Base-by-base conservation (phyloP, 23 tunicate species). In the Styela clava region DNA sequence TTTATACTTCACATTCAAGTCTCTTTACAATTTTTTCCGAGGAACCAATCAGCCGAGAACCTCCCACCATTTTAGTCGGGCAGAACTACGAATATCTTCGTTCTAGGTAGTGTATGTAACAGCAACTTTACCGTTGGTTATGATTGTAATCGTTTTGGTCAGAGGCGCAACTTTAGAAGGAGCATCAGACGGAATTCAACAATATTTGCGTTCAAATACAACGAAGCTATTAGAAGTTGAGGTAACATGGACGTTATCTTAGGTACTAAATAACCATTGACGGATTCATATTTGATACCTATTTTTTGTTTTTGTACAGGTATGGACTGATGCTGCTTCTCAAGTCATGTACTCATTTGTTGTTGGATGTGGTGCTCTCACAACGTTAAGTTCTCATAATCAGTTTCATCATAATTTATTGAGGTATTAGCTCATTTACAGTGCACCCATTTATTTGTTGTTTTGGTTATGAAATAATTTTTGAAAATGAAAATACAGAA, bases 141-240 rank as follows among this genome's bases (percentile, higher is more conserved):
- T 79, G 74, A 67, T 79, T 27, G 31, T 27, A 18, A 37, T 79
- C 2, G 69, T 79, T 2, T 1, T 79, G 3, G 37, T 79, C 2
- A 36, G 84, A 1, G 84, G 84, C 31, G 52, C 37, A 63, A 79
- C 84, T 1, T 63, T 79, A 34, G 74, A 65, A 1, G 84, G 84
- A 2, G 84, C 84, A 1, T 67, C 84, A 2, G 51, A 23, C 24
- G 84, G 84, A 67, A 79, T 79, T 7, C 20, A 18, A n/a, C 35
- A 79, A 31, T 79, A 79, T 64, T 22, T 79, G 19, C 20, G 31
- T n/a, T 52, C 84, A 3, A 32, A 79, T n/a, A n/a, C 63, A 25
- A 67, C 69, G 2, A 63, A 35, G 27, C 74, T 79, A 7, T 28
- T 31, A 31, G 84, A 79, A 3, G 56, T 64, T 23, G 84, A 65